Evolutionary conservation across 1,140 invertebrate species (phyloP).

Genomic region (Helicoverpa armigera): DNA sequence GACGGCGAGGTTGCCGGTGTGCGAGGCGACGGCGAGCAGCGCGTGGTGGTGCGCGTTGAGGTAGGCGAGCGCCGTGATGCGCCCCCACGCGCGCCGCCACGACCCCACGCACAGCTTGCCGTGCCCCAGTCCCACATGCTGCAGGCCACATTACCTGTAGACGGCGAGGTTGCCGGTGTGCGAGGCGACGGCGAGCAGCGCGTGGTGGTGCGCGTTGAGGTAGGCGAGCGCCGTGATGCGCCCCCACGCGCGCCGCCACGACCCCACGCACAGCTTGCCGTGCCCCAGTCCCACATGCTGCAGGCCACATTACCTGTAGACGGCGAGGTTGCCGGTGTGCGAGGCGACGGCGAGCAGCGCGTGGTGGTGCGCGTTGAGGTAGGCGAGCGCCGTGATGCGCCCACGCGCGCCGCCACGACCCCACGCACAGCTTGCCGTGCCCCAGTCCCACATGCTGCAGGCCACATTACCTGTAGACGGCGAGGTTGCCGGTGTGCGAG

Average conservation of each 20-base stretch:
- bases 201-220: slow-evolving; percentile 94
- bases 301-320: slow-evolving; percentile 82
- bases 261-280: no score
- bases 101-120: no score
- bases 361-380: slow-evolving; percentile 95
- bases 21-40: no score
- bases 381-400: slow-evolving; percentile 93
- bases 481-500: slow-evolving; percentile 92
- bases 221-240: slow-evolving; percentile 94
- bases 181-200: slow-evolving; percentile 90
- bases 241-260: background rate
- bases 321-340: slow-evolving; percentile 93
- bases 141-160: slow-evolving; percentile 70
- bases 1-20: no score
- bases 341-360: slow-evolving; percentile 90
- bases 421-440: no score
- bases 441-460: no score
- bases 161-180: slow-evolving; percentile 94
- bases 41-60: no score
- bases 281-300: no score
- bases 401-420: slow-evolving; percentile 67
- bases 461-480: slow-evolving; percentile 86
- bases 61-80: no score
- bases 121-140: no score
- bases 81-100: no score